Conservation (phyloP, 2,113 vertebrate genomes). For the Chamaea fasciata region DNA sequence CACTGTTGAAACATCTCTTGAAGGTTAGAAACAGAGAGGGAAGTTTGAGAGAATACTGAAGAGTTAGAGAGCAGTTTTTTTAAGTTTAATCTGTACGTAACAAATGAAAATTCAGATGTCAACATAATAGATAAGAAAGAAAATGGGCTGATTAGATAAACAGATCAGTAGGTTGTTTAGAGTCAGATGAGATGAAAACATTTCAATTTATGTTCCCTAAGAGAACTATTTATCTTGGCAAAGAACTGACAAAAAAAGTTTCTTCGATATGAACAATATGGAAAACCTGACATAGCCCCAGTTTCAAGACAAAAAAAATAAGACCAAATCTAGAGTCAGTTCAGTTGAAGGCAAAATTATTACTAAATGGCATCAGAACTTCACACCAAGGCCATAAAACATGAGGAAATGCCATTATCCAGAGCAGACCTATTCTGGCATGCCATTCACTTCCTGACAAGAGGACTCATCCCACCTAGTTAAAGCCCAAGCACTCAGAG, state of each 20-base stretch:
- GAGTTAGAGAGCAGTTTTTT: neutral
- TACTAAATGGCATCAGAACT: neutral
- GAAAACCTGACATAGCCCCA: neutral
- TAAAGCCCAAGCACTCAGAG: neutral
- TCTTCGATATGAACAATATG: neutral
- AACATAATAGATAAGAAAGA: neutral
- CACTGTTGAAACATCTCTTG: neutral
- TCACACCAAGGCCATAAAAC: neutral
- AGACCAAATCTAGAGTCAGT: neutral
- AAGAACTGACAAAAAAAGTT: neutral
- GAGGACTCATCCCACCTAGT: neutral
- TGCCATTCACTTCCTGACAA: neutral
- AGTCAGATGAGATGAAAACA: neutral
- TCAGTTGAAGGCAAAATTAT: neutral
- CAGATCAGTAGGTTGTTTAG: neutral
- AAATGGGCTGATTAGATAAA: neutral
- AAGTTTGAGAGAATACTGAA: neutral
- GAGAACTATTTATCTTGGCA: conserved; percentile 6
- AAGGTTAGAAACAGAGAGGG: neutral
- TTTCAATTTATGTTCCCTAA: neutral
- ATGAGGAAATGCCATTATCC: neutral
- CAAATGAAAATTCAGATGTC: neutral
- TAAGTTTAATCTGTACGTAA: neutral
- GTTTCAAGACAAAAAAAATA: neutral
- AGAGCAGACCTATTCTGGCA: neutral